Conservation (phyloP, 2,797 vertebrate genomes). For the Rhadinocentrus ornatus region DNA sequence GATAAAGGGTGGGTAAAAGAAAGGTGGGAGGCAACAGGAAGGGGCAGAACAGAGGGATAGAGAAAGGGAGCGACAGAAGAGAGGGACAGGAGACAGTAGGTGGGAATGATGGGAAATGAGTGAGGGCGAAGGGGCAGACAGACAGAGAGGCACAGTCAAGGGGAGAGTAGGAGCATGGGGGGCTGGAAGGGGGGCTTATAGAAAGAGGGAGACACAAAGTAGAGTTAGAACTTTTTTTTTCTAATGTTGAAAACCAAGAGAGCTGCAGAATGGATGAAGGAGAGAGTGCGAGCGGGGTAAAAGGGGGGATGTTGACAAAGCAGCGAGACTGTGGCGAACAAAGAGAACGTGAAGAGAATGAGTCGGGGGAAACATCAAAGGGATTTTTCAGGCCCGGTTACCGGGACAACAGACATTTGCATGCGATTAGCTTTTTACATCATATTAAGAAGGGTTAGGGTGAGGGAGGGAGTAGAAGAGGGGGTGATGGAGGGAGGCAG, state of each 20-base stretch:
- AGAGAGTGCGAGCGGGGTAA: slow-evolving; percentile 68
- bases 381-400: slow-evolving; percentile 89
- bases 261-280: slow-evolving; percentile 73
- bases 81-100: slow-evolving; percentile 80
- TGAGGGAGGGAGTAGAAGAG: slow-evolving; percentile 59
- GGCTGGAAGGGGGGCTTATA: slow-evolving; percentile 68
- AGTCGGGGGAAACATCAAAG: slow-evolving; percentile 89
- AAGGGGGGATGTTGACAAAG: slow-evolving; percentile 85
- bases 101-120: slow-evolving; percentile 84
- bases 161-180: slow-evolving; percentile 71
- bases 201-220: slow-evolving; percentile 77
- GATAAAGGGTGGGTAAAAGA: slow-evolving; percentile 68
- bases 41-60: slow-evolving; percentile 62
- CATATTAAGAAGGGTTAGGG: slow-evolving; percentile 86
- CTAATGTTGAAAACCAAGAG: slow-evolving; percentile 68
- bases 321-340: slow-evolving; percentile 86
- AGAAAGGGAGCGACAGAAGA: slow-evolving; percentile 69
- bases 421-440: slow-evolving; percentile 91
- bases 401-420: slow-evolving; percentile 91
- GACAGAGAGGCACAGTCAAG: slow-evolving; percentile 83
- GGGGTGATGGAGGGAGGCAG: slow-evolving; percentile 44
- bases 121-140: slow-evolving; percentile 81
- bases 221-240: slow-evolving; percentile 74
- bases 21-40: slow-evolving; percentile 60
- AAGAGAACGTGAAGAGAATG: slow-evolving; percentile 89